Evolutionary conservation across 2,113 vertebrate genomes (phyloP).

Genomic region (Aptenodytes patagonicus): DNA sequence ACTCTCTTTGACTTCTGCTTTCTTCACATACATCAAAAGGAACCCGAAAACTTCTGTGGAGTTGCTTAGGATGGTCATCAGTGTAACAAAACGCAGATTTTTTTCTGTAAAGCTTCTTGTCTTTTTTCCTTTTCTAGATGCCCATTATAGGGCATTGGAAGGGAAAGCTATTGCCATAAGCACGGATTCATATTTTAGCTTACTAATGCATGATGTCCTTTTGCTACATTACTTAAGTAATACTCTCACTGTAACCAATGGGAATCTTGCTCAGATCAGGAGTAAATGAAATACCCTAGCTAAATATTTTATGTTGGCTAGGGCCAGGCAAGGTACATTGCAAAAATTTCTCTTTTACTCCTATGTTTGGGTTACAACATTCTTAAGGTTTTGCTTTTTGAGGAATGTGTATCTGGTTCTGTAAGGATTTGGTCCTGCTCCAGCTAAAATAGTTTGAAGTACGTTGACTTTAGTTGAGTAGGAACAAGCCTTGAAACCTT

Average conservation of each 20-base stretch:
- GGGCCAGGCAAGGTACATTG: not conserved
- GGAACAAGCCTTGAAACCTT: constrained; percentile 33
- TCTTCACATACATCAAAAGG: not conserved
- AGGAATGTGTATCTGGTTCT: not conserved
- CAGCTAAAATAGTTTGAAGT: not conserved
- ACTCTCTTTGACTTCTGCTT: not conserved
- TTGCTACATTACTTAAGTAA: not conserved
- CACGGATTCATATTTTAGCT: constrained; percentile 21
- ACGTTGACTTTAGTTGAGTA: not conserved
- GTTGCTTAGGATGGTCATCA: constrained; percentile 23
- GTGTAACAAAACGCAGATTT: not conserved
- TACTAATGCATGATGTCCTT: constrained; percentile 35
- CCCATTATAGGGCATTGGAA: constrained; percentile 14
- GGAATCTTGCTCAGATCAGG: not conserved
- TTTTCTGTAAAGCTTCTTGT: constrained; percentile 20
- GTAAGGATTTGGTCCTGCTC: not conserved
- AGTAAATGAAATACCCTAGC: not conserved
- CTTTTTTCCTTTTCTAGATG: not conserved
- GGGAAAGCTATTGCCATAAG: not conserved
- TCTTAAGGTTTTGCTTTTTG: constrained; percentile 29
- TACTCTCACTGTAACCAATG: not conserved
- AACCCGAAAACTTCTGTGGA: constrained; percentile 25
- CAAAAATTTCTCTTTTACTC: not conserved
- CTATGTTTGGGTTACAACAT: not conserved
- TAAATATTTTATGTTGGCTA: not conserved